Evolutionary conservation across 92 coral and sea anemone species (phyloP).

Genomic region (Isaurus tuberculatus): DNA sequence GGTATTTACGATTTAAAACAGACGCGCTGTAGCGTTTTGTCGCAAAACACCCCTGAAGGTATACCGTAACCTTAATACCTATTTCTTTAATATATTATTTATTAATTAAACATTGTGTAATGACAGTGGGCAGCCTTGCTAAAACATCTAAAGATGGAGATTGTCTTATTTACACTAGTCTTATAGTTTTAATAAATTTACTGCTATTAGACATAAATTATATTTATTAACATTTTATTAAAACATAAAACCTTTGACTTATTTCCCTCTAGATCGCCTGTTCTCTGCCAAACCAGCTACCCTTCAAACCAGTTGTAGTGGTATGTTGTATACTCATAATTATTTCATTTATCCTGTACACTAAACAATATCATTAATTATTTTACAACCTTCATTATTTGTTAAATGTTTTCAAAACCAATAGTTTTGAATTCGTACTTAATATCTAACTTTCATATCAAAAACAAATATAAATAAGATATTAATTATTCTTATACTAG

Average conservation of each 20-base stretch:
- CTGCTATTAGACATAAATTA: constrained; percentile 4
- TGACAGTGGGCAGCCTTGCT: constrained; percentile 11
- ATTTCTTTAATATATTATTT: too few species aligned
- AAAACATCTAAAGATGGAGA: constrained; percentile 11
- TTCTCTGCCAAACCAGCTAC: constrained; percentile 14
- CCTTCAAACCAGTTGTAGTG: constrained; percentile 16
- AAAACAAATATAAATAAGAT: background rate
- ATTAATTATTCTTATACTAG: constrained; percentile 7
- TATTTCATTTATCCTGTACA: constrained; percentile 3
- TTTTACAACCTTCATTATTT: constrained; percentile 11
- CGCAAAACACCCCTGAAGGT: too few species aligned
- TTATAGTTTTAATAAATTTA: background rate
- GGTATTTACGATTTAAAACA: too few species aligned
- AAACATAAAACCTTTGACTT: background rate
- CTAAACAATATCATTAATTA: constrained; percentile 7
- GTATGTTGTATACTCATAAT: background rate
- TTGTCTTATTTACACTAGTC: constrained; percentile 3
- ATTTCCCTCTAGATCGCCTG: constrained; percentile 6
- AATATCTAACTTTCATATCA: constrained; percentile 8
- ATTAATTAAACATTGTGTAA: background rate
- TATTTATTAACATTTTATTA: constrained; percentile 9
- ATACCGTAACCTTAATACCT: too few species aligned
- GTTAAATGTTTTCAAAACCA: constrained; percentile 13
- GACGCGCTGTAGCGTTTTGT: too few species aligned
- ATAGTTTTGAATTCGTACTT: constrained; percentile 8